Percentiles rank a stretch among this genome's conserved stretches.
These are phyloP conservation scores for Suncus etruscus DNA, from an alignment of 2,113 vertebrate genomes.

Conservation along the genomic window DNA sequence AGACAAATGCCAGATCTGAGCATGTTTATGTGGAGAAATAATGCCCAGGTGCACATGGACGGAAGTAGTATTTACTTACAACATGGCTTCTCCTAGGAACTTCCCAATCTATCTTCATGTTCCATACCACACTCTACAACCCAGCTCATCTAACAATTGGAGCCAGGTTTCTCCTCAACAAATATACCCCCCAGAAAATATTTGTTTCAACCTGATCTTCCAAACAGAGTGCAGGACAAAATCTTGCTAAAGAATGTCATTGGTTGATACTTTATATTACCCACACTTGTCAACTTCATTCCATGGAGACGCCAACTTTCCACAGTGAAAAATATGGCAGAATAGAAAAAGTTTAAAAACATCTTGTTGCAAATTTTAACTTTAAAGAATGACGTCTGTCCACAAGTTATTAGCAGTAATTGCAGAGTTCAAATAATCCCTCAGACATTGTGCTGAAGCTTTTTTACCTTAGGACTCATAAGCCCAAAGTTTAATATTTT, in stretches of 20 bases:
- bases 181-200: not conserved
- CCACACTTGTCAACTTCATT: not conserved
- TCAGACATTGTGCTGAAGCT: not conserved
- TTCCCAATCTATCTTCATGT: constrained; percentile 66
- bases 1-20: constrained; percentile 38
- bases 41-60: not conserved
- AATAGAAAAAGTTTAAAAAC: not conserved
- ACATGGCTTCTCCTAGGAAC: not conserved
- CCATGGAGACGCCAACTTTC: not conserved
- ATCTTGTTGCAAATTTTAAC: constrained; percentile 1
- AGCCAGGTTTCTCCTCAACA: constrained; percentile 38
- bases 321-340: not conserved
- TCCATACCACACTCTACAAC: constrained; percentile 35
- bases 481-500: not conserved
- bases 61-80: not conserved
- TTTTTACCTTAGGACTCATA: constrained; percentile 10
- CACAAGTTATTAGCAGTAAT: constrained; percentile 26
- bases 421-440: not conserved
- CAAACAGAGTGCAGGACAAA: not conserved
- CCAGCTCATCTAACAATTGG: not conserved
- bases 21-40: not conserved
- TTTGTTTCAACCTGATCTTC: constrained; percentile 23
- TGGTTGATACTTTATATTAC: not conserved
- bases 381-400: not conserved
- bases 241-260: constrained; percentile 13